These are phyloP conservation scores for Odontamblyopus rebecca DNA, from an alignment of 2,797 vertebrate species.

Conservation along the genomic window DNA sequence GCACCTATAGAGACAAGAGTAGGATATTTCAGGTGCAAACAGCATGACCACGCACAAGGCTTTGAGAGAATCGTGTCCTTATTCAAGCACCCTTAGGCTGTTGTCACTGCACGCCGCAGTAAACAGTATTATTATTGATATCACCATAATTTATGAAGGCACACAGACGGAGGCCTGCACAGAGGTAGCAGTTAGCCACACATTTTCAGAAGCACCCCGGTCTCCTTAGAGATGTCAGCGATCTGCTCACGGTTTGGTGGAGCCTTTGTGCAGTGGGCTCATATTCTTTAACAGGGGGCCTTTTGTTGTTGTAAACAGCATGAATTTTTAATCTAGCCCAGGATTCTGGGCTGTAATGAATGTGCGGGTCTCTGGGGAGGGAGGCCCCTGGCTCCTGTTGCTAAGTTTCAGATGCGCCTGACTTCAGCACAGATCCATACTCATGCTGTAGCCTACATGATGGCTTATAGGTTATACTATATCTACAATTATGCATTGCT, in stretches of 20 bases:
- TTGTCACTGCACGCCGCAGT: constrained; percentile 69
- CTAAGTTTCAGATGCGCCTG: constrained; percentile 75
- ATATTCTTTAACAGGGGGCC: constrained; percentile 74
- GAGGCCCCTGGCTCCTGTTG: constrained; percentile 73
- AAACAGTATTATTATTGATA: constrained; percentile 77
- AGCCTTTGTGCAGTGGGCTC: constrained; percentile 75
- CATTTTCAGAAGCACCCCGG: constrained; percentile 55
- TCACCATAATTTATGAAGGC: constrained; percentile 57
- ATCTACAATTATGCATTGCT: constrained; percentile 2
- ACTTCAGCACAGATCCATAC: constrained; percentile 65
- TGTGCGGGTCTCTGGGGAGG: constrained; percentile 72
- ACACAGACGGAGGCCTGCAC: constrained; percentile 49
- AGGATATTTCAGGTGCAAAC: constrained; percentile 61
- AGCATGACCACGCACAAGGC: constrained; percentile 63
- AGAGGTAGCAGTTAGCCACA: constrained; percentile 55
- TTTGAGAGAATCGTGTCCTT: constrained; percentile 69
- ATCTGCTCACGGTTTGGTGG: constrained; percentile 75
- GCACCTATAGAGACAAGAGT: constrained; percentile 46
- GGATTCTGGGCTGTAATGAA: constrained; percentile 76
- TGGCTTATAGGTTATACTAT: too few species aligned
- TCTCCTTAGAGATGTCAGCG: constrained; percentile 73
- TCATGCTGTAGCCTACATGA: constrained; percentile 5
- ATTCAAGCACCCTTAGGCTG: constrained; percentile 69
- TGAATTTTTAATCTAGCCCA: constrained; percentile 81
- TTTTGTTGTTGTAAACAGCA: constrained; percentile 84